Conservation (phyloP, 2,888 invertebrate genomes). For the Oscheius sp. region DNA sequence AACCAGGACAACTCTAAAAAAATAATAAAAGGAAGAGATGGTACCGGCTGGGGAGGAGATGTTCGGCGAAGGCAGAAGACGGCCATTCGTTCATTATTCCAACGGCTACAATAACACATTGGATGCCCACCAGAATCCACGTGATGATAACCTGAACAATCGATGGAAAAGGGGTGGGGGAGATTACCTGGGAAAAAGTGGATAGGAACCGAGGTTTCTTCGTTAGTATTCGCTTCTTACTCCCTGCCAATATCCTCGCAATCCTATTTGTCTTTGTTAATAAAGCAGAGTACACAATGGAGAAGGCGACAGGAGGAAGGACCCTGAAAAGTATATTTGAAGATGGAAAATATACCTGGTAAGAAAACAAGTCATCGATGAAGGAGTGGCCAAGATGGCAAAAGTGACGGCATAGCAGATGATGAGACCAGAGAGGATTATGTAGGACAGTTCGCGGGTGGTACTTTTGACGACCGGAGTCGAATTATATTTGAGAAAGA, state of each 20-base stretch:
- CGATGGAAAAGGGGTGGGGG: background rate
- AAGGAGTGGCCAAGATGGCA: constrained; percentile 82
- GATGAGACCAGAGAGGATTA: constrained; percentile 80
- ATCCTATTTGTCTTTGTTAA: constrained; percentile 97
- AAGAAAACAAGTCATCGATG: constrained; percentile 78
- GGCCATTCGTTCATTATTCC: constrained; percentile 77
- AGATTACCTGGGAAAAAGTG: constrained; percentile 80
- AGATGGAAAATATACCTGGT: constrained; percentile 77
- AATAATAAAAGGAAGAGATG: background rate
- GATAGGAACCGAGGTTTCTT: constrained; percentile 91
- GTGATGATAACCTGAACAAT: constrained; percentile 79
- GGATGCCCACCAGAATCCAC: constrained; percentile 84
- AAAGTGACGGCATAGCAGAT: constrained; percentile 93
- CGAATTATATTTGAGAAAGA: constrained; percentile 86
- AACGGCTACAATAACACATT: constrained; percentile 80
- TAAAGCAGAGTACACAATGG: constrained; percentile 93
- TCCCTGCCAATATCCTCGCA: constrained; percentile 93
- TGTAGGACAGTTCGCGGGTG: constrained; percentile 80
- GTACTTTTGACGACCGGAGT: constrained; percentile 97
- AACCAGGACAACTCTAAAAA: constrained; percentile 72
- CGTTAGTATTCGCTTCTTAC: constrained; percentile 88
- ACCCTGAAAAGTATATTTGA: constrained; percentile 30
- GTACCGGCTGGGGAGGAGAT: constrained; percentile 41
- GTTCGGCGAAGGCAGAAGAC: constrained; percentile 53
- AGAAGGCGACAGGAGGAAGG: constrained; percentile 82